Evolutionary conservation across 64 coral and sea anemone genomes (phyloP).

Genomic region (Stylophora pistillata): DNA sequence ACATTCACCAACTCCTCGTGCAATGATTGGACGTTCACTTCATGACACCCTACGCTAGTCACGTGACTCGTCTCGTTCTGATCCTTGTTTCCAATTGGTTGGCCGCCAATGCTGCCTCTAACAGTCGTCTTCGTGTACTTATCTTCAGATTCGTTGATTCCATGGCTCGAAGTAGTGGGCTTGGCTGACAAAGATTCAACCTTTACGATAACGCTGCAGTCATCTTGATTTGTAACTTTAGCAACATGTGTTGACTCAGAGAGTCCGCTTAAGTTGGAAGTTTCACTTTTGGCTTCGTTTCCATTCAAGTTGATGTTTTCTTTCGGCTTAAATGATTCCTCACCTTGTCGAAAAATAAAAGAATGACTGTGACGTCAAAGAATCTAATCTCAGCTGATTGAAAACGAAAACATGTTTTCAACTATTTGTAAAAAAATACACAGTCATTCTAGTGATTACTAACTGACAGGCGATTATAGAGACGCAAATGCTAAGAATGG

Average conservation of each 20-base stretch:
- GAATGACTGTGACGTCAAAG: too few species aligned
- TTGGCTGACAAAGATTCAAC: not conserved
- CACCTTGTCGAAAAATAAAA: not conserved
- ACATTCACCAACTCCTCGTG: not conserved
- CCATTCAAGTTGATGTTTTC: not conserved
- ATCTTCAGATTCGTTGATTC: not conserved
- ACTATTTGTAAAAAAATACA: too few species aligned
- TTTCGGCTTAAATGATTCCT: not conserved
- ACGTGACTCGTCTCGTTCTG: not conserved
- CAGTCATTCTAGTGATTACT: too few species aligned
- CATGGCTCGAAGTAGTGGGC: too few species aligned
- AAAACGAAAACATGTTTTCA: too few species aligned
- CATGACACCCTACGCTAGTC: not conserved
- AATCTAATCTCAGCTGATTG: too few species aligned
- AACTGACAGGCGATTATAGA: too few species aligned
- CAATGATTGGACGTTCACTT: not conserved
- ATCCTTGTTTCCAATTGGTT: not conserved
- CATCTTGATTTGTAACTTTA: not conserved
- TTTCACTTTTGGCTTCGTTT: not conserved
- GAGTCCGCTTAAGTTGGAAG: not conserved
- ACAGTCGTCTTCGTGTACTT: not conserved
- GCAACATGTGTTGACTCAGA: not conserved
- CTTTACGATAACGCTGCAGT: slow-evolving; percentile 7
- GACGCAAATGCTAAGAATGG: too few species aligned
- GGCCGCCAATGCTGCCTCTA: not conserved